These are phyloP conservation scores for Meiosimyza decipiens DNA, from an alignment of 2,888 invertebrate genomes.

Conservation along the genomic window DNA sequence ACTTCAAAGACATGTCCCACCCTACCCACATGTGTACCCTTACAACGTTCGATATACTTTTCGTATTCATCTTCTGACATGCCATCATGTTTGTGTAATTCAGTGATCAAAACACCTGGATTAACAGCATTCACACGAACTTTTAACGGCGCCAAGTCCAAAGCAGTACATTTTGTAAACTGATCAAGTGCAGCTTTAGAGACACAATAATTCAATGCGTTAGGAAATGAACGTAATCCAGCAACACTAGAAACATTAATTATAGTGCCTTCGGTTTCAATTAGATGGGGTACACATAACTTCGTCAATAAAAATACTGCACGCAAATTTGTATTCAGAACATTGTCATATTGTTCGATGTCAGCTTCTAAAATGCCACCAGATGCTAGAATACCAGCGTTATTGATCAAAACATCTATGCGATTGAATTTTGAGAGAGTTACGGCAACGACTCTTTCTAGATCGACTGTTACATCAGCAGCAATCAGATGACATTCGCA, in stretches of 20 bases:
- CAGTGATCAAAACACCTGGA: conserved; percentile 90
- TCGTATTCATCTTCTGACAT: conserved; percentile 82
- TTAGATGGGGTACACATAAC: conserved; percentile 83
- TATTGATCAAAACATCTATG: conserved; percentile 84
- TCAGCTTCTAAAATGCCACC: conserved; percentile 84
- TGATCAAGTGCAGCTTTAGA: conserved; percentile 95
- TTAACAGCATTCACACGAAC: conserved; percentile 92
- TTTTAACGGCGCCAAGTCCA: conserved; percentile 81
- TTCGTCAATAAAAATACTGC: conserved; percentile 81
- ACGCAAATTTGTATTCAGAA: conserved; percentile 88
- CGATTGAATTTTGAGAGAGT: conserved; percentile 74
- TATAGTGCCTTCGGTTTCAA: conserved; percentile 81
- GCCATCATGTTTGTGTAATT: conserved; percentile 82
- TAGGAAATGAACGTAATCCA: conserved; percentile 87
- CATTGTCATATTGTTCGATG: conserved; percentile 83
- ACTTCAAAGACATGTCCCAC: conserved; percentile 85
- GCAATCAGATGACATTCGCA: conserved; percentile 69
- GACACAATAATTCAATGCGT: conserved; percentile 88
- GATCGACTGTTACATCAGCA: conserved; percentile 74
- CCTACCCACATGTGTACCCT: conserved; percentile 88
- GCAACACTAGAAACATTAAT: conserved; percentile 95
- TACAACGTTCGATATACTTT: conserved; percentile 80
- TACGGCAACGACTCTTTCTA: conserved; percentile 74
- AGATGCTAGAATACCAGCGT: conserved; percentile 82
- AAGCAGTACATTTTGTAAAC: conserved; percentile 85